Conservation (phyloP, 2,797 vertebrate genomes). For the Aeoliscus strigatus region DNA sequence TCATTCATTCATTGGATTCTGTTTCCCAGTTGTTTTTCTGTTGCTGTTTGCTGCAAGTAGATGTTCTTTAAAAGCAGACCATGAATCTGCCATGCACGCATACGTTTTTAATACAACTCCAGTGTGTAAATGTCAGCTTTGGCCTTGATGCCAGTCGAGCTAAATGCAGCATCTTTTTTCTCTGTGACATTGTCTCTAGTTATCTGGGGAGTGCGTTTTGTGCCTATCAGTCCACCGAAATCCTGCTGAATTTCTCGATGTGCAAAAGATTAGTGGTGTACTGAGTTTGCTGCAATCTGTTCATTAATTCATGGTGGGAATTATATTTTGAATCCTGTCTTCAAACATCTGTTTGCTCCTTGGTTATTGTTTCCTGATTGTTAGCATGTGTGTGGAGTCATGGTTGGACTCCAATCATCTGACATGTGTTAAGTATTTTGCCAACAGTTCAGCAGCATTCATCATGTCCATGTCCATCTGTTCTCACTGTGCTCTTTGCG, state of each 20-base stretch:
- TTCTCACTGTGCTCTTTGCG: slow-evolving; percentile 23
- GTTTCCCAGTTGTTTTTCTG: too few species aligned
- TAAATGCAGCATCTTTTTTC: slow-evolving; percentile 21
- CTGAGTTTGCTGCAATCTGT: slow-evolving; percentile 10
- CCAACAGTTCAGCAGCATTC: too few species aligned
- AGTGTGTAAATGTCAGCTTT: slow-evolving; percentile 35
- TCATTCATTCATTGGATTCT: too few species aligned
- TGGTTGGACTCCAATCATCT: slow-evolving; percentile 4
- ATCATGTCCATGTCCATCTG: slow-evolving; percentile 1
- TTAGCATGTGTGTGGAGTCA: background rate
- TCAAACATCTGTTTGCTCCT: background rate
- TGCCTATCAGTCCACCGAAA: slow-evolving; percentile 11
- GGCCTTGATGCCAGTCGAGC: slow-evolving; percentile 31
- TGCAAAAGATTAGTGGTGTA: slow-evolving; percentile 23
- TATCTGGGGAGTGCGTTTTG: slow-evolving; percentile 36
- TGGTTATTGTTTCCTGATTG: background rate
- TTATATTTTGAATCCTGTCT: background rate
- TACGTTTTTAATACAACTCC: slow-evolving; percentile 14
- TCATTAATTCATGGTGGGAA: slow-evolving; percentile 14
- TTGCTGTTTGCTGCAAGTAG: background rate
- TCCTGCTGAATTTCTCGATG: slow-evolving; percentile 31
- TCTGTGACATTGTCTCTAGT: slow-evolving; percentile 51
- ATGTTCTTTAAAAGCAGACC: background rate
- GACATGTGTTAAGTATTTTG: background rate
- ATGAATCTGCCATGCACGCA: background rate